Conservation (phyloP, 2,888 invertebrate species). For the Branchinecta sandiegonensis region DNA sequence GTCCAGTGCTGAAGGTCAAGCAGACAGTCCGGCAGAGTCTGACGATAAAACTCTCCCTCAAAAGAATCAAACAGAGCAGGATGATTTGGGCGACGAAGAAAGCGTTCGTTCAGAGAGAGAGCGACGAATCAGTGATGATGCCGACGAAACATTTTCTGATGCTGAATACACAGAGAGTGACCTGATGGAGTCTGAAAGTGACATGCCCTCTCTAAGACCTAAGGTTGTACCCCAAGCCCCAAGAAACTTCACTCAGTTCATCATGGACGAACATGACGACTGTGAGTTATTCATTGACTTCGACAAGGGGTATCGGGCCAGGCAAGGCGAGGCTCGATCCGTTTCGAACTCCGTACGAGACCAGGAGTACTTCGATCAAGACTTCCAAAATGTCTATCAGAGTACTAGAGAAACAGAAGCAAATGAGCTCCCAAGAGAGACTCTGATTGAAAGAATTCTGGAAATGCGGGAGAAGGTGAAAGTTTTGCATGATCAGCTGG, state of each 20-base stretch:
- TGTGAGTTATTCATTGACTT: constrained; percentile 27
- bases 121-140: too few relatives aligned
- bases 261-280: constrained; percentile 32
- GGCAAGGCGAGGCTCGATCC: constrained; percentile 25
- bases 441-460: constrained; percentile 27
- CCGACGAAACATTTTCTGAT: too few relatives aligned
- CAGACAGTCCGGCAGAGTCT: too few relatives aligned
- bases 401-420: constrained; percentile 29
- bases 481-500: constrained; percentile 27
- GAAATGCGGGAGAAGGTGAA: constrained; percentile 28
- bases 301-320: constrained; percentile 25
- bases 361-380: constrained; percentile 27
- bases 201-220: constrained; percentile 20
- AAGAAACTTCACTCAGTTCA: constrained; percentile 32
- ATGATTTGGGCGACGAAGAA: too few relatives aligned
- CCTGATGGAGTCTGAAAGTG: background rate
- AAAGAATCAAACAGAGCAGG: too few relatives aligned
- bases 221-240: constrained; percentile 29
- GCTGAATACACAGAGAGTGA: too few relatives aligned
- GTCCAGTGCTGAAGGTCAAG: too few relatives aligned
- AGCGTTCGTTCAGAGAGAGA: too few relatives aligned
- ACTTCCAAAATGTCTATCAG: constrained; percentile 30
- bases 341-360: constrained; percentile 26
- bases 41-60: too few relatives aligned
- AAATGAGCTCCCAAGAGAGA: constrained; percentile 25